phyloP scores from a whole-genome alignment of 2,113 vertebrate species.

The Chitala chitala region DNA sequence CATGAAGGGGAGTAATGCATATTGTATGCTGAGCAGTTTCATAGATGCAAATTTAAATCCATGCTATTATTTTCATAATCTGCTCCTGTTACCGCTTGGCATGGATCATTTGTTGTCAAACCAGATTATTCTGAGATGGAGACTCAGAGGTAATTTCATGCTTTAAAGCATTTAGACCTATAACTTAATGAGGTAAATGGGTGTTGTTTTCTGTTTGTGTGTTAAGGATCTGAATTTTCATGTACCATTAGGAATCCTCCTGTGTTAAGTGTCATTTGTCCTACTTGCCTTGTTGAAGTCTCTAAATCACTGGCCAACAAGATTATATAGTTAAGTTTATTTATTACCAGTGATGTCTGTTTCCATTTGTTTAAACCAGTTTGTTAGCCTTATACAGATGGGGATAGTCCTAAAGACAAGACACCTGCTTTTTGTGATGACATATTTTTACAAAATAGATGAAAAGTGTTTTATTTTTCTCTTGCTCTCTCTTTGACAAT shows the following conservation, averaged over 20 bases:
- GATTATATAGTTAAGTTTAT: too few relatives aligned
- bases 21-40: constrained; percentile 65
- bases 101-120: constrained; percentile 97
- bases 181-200: constrained; percentile 92
- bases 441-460: too few relatives aligned
- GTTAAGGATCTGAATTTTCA: constrained; percentile 60
- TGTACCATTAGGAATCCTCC: constrained; percentile 51
- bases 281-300: neutral
- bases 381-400: constrained; percentile 7
- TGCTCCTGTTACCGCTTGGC: constrained; percentile 69
- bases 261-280: neutral
- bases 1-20: constrained; percentile 51
- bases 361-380: constrained; percentile 45
- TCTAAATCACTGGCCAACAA: too few relatives aligned
- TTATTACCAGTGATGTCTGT: constrained; percentile 33
- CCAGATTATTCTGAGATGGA: constrained; percentile 89
- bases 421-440: too few relatives aligned
- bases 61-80: constrained; percentile 93
- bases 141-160: constrained; percentile 98
- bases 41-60: constrained; percentile 83
- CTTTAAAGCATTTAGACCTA: constrained; percentile 95
- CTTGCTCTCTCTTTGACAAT: too few relatives aligned
- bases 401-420: too few relatives aligned
- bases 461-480: too few relatives aligned
- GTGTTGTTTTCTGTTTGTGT: constrained; percentile 69